Evolutionary conservation across 2,888 invertebrate genomes (phyloP).

Genomic region (Acheta domesticus): DNA sequence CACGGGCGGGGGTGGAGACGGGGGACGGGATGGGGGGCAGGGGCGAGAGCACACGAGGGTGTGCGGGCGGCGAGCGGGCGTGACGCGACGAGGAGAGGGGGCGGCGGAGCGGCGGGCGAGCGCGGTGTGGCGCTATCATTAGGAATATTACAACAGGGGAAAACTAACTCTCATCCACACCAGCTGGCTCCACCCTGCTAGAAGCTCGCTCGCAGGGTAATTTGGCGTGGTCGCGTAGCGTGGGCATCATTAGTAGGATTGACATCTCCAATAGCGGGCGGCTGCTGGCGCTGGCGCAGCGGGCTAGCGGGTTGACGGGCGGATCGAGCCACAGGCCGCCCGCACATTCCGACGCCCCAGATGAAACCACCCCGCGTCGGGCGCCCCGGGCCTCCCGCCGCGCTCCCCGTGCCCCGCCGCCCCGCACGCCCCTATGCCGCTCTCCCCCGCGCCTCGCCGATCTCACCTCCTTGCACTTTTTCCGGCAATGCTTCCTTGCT

Average conservation of each 20-base stretch:
- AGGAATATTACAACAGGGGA: slow-evolving; percentile 43
- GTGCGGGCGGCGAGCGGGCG: neutral
- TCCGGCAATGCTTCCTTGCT: too few species aligned
- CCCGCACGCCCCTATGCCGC: neutral
- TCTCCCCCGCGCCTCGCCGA: neutral
- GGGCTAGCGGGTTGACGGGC: neutral
- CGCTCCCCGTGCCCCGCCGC: neutral
- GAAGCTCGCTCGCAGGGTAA: slow-evolving; percentile 43
- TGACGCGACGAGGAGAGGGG: slow-evolving; percentile 7
- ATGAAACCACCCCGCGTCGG: neutral
- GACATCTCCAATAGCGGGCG: slow-evolving; percentile 45
- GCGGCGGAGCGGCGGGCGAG: neutral
- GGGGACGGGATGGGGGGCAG: neutral
- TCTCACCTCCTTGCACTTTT: neutral
- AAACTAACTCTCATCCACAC: slow-evolving; percentile 51
- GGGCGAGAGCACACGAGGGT: neutral
- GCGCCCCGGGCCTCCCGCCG: neutral
- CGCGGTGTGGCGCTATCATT: slow-evolving; percentile 37
- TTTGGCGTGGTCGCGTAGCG: slow-evolving; percentile 48
- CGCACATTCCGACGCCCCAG: slow-evolving; percentile 21
- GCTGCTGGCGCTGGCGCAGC: neutral
- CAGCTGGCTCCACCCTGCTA: slow-evolving; percentile 48
- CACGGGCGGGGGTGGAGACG: neutral
- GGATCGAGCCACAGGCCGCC: slow-evolving; percentile 22
- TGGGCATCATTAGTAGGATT: slow-evolving; percentile 53